phyloP scores from a whole-genome alignment of 2,797 vertebrate species.

The Uromys caudimaculatus region DNA sequence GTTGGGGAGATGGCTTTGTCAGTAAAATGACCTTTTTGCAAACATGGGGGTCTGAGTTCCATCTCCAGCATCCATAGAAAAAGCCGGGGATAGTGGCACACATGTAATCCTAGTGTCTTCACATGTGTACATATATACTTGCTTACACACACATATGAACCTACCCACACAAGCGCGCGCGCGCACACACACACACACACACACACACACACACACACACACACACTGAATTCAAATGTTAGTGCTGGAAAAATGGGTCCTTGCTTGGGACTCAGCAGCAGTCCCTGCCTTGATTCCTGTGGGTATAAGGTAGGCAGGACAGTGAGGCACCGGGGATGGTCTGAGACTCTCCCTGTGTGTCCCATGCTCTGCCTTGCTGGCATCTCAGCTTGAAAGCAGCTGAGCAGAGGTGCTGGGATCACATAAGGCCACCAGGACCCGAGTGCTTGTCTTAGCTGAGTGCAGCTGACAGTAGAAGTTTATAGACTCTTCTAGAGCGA shows the following conservation, averaged over 20 bases:
- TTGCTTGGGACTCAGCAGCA: not conserved
- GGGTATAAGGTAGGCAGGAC: not conserved
- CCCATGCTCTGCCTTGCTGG: too few relatives aligned
- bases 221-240: not conserved
- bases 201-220: not conserved
- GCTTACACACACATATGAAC: not conserved
- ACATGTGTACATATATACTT: not conserved
- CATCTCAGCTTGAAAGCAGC: not conserved
- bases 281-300: not conserved
- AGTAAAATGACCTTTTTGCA: not conserved
- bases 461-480: not conserved
- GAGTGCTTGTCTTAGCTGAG: not conserved
- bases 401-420: not conserved
- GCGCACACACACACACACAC: not conserved
- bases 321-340: rapidly evolving
- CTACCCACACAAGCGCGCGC: not conserved
- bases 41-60: not conserved
- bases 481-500: rapidly evolving
- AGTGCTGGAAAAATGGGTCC: not conserved
- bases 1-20: not conserved
- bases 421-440: rapidly evolving
- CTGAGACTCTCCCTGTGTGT: not conserved
- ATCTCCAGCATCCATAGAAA: not conserved
- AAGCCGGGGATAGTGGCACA: not conserved
- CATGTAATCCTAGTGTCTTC: not conserved